Conservation (phyloP, 2,797 vertebrate genomes). For the Sciurus carolinensis region DNA sequence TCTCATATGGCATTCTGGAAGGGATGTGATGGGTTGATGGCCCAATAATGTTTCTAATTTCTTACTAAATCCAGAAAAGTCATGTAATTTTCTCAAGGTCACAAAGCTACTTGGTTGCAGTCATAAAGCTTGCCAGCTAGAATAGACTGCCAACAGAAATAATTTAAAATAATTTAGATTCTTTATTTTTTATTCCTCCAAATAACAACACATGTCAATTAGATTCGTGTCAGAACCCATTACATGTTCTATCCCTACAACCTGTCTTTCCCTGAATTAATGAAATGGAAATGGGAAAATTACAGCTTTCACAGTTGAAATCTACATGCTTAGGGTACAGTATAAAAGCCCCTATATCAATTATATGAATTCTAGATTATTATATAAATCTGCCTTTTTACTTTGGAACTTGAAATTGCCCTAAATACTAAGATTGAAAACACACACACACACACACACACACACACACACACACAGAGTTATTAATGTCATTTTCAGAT, state of each 20-base stretch:
- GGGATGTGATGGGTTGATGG: background rate
- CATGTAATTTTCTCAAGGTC: slow-evolving; percentile 43
- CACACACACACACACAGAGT: background rate
- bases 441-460: background rate
- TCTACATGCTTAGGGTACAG: slow-evolving; percentile 33
- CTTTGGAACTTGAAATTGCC: background rate
- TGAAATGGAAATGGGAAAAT: slow-evolving; percentile 73
- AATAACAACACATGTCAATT: slow-evolving; percentile 69
- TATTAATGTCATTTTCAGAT: slow-evolving; percentile 22
- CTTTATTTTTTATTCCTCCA: slow-evolving; percentile 55
- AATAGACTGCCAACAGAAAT: slow-evolving; percentile 31
- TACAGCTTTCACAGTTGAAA: slow-evolving; percentile 59
- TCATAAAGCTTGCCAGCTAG: background rate
- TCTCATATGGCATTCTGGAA: background rate
- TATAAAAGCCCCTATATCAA: slow-evolving; percentile 59
- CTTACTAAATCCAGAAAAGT: background rate
- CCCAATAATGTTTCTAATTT: slow-evolving; percentile 4
- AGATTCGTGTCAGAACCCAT: slow-evolving; percentile 65
- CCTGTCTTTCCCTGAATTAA: slow-evolving; percentile 67
- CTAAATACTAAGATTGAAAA: background rate
- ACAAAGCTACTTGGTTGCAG: slow-evolving; percentile 7
- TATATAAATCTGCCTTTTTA: slow-evolving; percentile 53
- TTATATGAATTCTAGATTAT: slow-evolving; percentile 42
- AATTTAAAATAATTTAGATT: slow-evolving; percentile 56
- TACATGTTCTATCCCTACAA: slow-evolving; percentile 29